Evolutionary conservation across 2,113 vertebrate species (phyloP), one percentile per base, ranked within the genome.

Genomic region (pig (Sus scrofa)): DNA sequence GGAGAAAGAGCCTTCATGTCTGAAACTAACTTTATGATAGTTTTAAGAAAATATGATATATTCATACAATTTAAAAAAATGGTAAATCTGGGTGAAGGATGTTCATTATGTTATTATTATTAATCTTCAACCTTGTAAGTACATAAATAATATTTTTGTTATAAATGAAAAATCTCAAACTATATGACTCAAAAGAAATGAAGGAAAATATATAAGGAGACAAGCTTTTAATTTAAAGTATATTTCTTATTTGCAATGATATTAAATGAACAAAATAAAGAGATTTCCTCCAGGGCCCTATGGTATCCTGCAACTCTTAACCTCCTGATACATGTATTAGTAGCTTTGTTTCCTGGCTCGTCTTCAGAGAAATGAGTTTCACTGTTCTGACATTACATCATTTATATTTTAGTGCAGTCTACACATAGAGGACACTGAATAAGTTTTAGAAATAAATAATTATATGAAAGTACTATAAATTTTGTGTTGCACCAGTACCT

Each of bases 1-100:
- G 1, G 22, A 34, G 20, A 70, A 77, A 44, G 0, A 1, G 0
- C 22, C 2, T 22, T 26, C 2, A n/a, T 34, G 8, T n/a, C 16
- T 63, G 12, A 22, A 26, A 37, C 2, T 74, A 58, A 87, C 5
- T 58, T 9, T 34, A 50, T 67, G 27, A 34, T 13, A 3, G 26
- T 62, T 68, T 88, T 67, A 22, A 37, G 14, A 52, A 92, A 68
- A 67, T 44, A 56, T 7, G 3, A 11, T 11, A 15, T 11, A 37
- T 32, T 19, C 7, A 58, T 30, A 52, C 54, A 93, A 75, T 15
- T 71, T 9, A 79, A 84, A 75, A n/a, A 95, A 63, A 71, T 30
- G 10, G 1, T 19, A 68, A 78, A 65, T 54, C 1, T 34, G 1
- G 7, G 10, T 22, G n/a, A 71, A 44, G 13, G 8, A 26, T 68